These are phyloP conservation scores for Sinhomidia bicolor DNA, from an alignment of 2,888 invertebrate species.

Conservation along the genomic window DNA sequence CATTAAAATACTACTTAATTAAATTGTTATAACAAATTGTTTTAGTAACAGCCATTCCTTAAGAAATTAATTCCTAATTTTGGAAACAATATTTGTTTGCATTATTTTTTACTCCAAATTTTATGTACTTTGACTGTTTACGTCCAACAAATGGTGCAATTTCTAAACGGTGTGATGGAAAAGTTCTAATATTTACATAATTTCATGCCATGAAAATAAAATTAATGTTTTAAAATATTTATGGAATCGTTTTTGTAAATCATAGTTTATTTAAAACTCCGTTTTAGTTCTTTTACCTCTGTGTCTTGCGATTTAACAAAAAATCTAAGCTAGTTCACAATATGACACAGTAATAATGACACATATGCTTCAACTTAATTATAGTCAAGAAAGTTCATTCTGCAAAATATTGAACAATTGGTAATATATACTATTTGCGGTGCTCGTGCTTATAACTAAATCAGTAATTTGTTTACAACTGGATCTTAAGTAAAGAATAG, in stretches of 20 bases:
- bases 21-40: neutral
- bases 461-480: neutral
- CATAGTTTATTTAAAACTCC: neutral
- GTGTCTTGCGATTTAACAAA: neutral
- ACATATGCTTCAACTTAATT: neutral
- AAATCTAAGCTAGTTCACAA: neutral
- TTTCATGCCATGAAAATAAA: slow-evolving; percentile 29
- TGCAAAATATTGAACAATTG: neutral
- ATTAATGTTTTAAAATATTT: neutral
- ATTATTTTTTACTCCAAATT: too few relatives aligned
- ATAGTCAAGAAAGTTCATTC: neutral
- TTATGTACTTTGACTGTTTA: neutral
- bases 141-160: slow-evolving; percentile 64
- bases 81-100: neutral
- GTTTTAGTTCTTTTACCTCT: neutral
- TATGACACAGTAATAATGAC: neutral
- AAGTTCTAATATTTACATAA: slow-evolving; percentile 32
- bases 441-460: neutral
- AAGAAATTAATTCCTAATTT: neutral
- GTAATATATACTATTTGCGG: neutral
- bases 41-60: neutral
- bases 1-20: neutral
- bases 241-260: neutral
- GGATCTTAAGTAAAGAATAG: neutral
- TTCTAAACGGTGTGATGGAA: slow-evolving; percentile 64